Conservation (phyloP, 2,888 invertebrate genomes). For the Agonopterix alstromeriana region DNA sequence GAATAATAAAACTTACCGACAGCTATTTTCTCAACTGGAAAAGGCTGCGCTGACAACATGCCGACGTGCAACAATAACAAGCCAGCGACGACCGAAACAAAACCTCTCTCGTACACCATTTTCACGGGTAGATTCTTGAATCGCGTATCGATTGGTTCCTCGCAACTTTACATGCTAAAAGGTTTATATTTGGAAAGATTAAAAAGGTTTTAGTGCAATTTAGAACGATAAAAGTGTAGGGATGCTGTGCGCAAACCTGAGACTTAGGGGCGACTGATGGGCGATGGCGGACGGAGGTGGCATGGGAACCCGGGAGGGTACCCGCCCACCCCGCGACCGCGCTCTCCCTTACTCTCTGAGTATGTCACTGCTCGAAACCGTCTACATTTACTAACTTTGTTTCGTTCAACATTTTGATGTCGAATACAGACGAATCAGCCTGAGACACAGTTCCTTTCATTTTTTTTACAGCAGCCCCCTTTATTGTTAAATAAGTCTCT, state of each 20-base stretch:
- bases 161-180: constrained; percentile 23
- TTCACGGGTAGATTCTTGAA: constrained; percentile 6
- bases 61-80: constrained; percentile 50
- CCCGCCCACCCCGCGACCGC: constrained; percentile 36
- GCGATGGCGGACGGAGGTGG: constrained; percentile 8
- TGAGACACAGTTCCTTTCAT: too few relatives aligned
- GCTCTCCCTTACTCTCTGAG: constrained; percentile 31
- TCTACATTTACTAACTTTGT: constrained; percentile 2
- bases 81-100: constrained; percentile 25
- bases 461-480: too few relatives aligned
- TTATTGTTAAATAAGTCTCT: too few relatives aligned
- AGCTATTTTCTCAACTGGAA: constrained; percentile 65
- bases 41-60: constrained; percentile 49
- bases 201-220: constrained; percentile 24
- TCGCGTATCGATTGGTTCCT: constrained; percentile 1
- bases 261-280: constrained; percentile 71
- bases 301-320: constrained; percentile 40
- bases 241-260: constrained; percentile 72
- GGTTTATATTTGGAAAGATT: constrained; percentile 13
- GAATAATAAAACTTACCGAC: constrained; percentile 48
- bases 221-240: constrained; percentile 36
- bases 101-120: constrained; percentile 27
- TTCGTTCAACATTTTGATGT: constrained; percentile 4
- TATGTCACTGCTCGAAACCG: constrained; percentile 6
- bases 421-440: too few relatives aligned